Conservation (phyloP, 2,797 vertebrate genomes). For the Rhinichthys osculus region DNA sequence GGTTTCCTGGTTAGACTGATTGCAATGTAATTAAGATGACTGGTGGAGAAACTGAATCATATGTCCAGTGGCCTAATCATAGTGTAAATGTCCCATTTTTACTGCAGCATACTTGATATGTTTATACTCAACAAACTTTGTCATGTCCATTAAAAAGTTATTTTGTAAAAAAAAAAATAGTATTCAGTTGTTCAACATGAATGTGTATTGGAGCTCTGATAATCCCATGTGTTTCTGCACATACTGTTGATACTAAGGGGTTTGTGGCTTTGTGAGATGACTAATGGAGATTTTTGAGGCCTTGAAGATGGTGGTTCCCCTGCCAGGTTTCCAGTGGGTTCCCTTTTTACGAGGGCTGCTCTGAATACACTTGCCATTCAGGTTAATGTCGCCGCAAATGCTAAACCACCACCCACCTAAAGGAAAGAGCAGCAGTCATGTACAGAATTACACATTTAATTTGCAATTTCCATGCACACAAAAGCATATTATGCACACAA, state of each 20-base stretch:
- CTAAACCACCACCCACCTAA: conserved; percentile 92
- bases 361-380: conserved; percentile 85
- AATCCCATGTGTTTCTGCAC: conserved; percentile 12
- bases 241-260: background rate
- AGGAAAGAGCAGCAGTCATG: conserved; percentile 38
- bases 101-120: background rate
- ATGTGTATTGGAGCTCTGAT: background rate
- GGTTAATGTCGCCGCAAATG: conserved; percentile 83
- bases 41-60: conserved; percentile 33
- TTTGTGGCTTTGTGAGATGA: conserved; percentile 42
- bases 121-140: background rate
- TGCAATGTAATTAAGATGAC: conserved; percentile 21
- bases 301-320: conserved; percentile 78
- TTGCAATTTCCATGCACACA: background rate
- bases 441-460: background rate
- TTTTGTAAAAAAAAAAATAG: background rate
- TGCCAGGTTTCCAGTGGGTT: conserved; percentile 82
- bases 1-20: background rate
- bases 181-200: background rate
- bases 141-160: background rate
- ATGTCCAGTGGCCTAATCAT: background rate
- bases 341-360: conserved; percentile 76
- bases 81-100: background rate
- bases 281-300: conserved; percentile 87
- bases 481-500: background rate